Evolutionary conservation across 2,113 vertebrate genomes (phyloP).

Genomic region (Nothoprocta pentlandii): DNA sequence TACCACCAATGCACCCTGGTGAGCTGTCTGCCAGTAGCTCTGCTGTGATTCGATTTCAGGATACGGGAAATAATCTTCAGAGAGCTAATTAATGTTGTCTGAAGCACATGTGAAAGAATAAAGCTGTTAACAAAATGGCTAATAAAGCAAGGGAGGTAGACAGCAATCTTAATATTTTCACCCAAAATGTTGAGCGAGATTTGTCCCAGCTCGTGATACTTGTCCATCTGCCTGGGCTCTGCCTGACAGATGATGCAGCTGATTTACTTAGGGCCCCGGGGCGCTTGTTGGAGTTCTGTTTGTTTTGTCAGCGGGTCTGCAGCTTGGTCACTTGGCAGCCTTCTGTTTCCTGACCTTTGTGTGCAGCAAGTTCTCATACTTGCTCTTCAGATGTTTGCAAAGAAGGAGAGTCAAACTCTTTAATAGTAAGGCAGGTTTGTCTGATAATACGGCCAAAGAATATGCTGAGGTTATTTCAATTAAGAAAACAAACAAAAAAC

Average conservation of each 20-base stretch:
- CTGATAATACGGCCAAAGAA: not conserved
- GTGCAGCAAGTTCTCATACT: not conserved
- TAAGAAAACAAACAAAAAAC: not conserved
- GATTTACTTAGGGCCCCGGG: no score
- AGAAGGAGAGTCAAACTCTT: not conserved
- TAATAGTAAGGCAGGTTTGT: not conserved
- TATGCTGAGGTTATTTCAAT: not conserved
- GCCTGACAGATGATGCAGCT: not conserved
- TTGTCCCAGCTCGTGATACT: not conserved
- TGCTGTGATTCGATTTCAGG: not conserved
- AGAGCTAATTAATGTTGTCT: not conserved
- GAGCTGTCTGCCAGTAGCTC: not conserved
- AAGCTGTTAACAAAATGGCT: not conserved
- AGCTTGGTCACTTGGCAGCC: not conserved
- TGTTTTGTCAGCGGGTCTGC: not conserved
- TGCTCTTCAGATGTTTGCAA: not conserved
- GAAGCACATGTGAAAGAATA: not conserved
- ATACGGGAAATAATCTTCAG: not conserved
- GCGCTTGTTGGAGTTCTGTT: no score
- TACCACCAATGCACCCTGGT: not conserved
- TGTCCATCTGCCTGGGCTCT: not conserved
- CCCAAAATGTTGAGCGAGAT: not conserved
- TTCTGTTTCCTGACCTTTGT: not conserved
- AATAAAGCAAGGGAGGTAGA: not conserved
- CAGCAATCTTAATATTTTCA: not conserved